Evolutionary conservation across 2,888 invertebrate genomes (phyloP).

Genomic region (Lamproptera curius): DNA sequence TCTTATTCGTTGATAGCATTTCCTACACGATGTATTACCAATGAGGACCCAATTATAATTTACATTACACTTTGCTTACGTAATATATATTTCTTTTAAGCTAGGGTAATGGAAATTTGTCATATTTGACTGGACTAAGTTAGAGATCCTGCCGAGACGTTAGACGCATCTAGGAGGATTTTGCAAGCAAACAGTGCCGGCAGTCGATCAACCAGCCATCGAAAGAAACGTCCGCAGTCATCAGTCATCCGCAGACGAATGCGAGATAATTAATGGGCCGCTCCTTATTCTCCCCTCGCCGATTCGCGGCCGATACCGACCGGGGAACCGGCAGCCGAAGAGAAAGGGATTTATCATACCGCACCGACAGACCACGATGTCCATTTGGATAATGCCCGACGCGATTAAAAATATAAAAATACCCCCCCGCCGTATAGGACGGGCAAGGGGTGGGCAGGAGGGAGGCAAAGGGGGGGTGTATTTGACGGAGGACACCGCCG

Average conservation of each 20-base stretch:
- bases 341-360: conserved; percentile 77
- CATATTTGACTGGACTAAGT: no score
- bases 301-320: conserved; percentile 51
- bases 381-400: conserved; percentile 79
- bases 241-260: conserved; percentile 72
- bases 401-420: conserved; percentile 79
- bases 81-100: no score
- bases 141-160: no score
- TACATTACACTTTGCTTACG: no score
- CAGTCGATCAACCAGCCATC: no score
- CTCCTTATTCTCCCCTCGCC: conserved; percentile 32
- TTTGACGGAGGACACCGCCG: conserved; percentile 75
- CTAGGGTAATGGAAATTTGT: no score
- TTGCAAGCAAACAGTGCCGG: no score
- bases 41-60: no score
- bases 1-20: no score
- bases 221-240: conserved; percentile 58
- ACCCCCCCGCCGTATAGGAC: conserved; percentile 46
- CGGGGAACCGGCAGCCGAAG: conserved; percentile 50
- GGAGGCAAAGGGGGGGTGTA: conserved; percentile 37
- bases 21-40: no score
- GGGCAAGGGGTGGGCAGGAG: no score
- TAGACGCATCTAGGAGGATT: no score
- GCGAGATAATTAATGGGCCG: conserved; percentile 66
- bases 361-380: conserved; percentile 73